Base-by-base conservation (phyloP, 2,888 invertebrate genomes). In the Penaeus monodon region DNA sequence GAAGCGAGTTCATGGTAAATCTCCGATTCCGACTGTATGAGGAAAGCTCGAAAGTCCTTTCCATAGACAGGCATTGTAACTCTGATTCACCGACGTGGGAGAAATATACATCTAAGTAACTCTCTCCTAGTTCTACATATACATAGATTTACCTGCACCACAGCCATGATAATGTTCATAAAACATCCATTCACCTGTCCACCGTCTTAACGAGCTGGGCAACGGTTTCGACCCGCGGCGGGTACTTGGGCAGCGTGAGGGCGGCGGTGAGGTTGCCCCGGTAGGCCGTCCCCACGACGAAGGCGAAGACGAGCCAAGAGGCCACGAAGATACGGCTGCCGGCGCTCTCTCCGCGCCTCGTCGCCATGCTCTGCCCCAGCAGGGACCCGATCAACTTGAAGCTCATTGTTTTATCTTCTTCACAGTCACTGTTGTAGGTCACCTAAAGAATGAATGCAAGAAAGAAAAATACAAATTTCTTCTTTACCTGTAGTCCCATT, bases 181-280 rank as follows among this genome's bases (percentile, higher is more conserved):
- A 29, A 49, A 14, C 22, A 1, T 29, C 22, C 17, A 24, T 27
- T 64, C 57, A 85, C 85, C 49, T 81, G 12, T 73, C 74, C 27
- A 33, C 85, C 63, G 57, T 22, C 29, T 57, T 44, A 0, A 85
- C 81, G 3, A 85, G 80, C 64, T 85, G 64, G 0, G 80, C 57
- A 2, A 85, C 44, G 38, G 85, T 74, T 33, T 85, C 85, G 27
- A 66, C 63, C 14, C 85, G 79, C 6, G 66, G 66, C 17, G 79
- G 85, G 57, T 81, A 85, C 65, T 73, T 80, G 27, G 85, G 85
- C 63, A 85, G 74, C 38, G 74, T 80, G 65, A 85, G 80, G 44
- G 73, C 70, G n/a, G 85, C 85, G 27, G 80, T 85, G 14, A 85
- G 80, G 81, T 85, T 85, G 63, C 79, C 70, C 27, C 85, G 85